These are phyloP conservation scores for Setipinna tenuifilis DNA, from an alignment of 2,797 vertebrate species.

Conservation along the genomic window DNA sequence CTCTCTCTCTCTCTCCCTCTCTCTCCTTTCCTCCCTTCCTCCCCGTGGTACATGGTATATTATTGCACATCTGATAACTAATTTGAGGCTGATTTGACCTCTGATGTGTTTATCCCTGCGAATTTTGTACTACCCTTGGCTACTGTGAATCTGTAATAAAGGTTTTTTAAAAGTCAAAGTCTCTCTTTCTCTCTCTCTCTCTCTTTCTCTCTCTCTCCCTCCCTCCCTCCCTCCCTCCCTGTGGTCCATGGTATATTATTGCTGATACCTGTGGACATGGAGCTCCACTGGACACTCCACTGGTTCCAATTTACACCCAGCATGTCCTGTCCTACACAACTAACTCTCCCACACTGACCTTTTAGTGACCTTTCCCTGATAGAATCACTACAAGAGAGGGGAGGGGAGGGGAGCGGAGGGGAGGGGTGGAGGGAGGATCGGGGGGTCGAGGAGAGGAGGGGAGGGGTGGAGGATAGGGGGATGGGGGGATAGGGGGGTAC, in stretches of 20 bases:
- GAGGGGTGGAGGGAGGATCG: conserved; percentile 27
- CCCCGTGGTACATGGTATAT: too few relatives aligned
- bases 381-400: not conserved
- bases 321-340: not conserved
- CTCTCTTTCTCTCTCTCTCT: not conserved
- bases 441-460: too few relatives aligned
- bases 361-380: not conserved
- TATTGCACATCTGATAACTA: too few relatives aligned
- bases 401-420: not conserved
- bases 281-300: not conserved
- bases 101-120: too few relatives aligned
- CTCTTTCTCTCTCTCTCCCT: not conserved
- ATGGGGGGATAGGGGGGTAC: not conserved
- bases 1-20: not conserved
- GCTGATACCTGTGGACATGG: not conserved
- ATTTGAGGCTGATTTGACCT: too few relatives aligned
- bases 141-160: too few relatives aligned
- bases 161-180: too few relatives aligned
- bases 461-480: too few relatives aligned
- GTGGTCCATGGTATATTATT: not conserved
- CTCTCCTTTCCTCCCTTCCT: not conserved
- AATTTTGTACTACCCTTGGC: too few relatives aligned
- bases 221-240: not conserved
- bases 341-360: not conserved
- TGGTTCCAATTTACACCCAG: not conserved